Percentiles rank a stretch among this genome's conserved stretches.
These are phyloP conservation scores for Ochotona curzoniae DNA, from an alignment of 2,113 vertebrate genomes.

Conservation along the genomic window DNA sequence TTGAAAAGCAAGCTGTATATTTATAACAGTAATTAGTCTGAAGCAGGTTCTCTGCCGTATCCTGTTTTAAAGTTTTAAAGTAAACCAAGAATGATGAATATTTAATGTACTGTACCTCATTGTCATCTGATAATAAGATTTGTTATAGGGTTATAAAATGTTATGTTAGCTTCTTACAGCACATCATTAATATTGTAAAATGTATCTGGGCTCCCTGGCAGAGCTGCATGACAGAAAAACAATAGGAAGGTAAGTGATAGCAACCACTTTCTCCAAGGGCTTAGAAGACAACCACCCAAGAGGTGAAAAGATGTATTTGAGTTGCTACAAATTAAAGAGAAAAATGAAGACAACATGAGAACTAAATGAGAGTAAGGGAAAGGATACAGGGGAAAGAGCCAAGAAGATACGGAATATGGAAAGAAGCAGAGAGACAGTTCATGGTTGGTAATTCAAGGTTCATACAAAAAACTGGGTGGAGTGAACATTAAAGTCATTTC, in stretches of 20 bases:
- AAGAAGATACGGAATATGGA: neutral
- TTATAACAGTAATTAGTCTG: constrained; percentile 80
- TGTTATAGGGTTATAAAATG: constrained; percentile 83
- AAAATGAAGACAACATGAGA: neutral
- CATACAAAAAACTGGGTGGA: neutral
- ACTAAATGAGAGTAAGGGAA: neutral
- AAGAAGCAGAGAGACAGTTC: neutral
- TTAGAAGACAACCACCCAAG: constrained; percentile 56
- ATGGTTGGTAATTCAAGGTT: neutral
- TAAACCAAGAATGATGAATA: constrained; percentile 80
- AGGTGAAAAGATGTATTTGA: neutral
- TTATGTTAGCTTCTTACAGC: constrained; percentile 83
- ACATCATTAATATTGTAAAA: constrained; percentile 84
- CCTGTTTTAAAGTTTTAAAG: constrained; percentile 77
- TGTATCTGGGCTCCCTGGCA: constrained; percentile 71
- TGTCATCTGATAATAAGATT: constrained; percentile 82
- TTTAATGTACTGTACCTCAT: constrained; percentile 79
- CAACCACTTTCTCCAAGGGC: constrained; percentile 71
- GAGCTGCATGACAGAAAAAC: constrained; percentile 74
- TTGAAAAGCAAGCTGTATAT: constrained; percentile 72
- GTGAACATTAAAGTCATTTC: neutral
- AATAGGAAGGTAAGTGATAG: constrained; percentile 75
- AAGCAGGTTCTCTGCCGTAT: constrained; percentile 54
- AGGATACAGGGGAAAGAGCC: neutral
- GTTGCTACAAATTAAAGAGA: neutral